Conservation (phyloP, 2,888 invertebrate genomes). For the Anorthoa munda region DNA sequence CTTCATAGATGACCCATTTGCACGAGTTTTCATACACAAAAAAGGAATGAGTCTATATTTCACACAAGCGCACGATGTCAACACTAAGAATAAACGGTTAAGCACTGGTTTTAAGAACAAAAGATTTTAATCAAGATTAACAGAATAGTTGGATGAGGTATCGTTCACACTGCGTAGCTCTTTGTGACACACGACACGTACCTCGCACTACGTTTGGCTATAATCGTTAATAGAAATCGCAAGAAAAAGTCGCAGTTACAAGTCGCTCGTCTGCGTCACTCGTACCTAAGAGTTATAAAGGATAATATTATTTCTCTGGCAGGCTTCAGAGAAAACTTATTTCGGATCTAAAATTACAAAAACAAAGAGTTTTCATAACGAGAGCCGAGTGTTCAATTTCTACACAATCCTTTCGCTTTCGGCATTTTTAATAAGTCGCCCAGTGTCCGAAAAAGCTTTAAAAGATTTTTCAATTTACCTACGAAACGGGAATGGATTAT, state of each 20-base stretch:
- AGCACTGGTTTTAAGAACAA: background rate
- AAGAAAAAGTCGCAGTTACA: background rate
- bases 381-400: conserved; percentile 48
- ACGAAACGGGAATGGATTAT: background rate
- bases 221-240: background rate
- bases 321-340: conserved; percentile 52
- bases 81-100: background rate
- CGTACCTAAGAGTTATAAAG: conserved; percentile 27
- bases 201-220: too few species aligned
- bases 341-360: conserved; percentile 59
- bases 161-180: too few species aligned
- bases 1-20: too few species aligned
- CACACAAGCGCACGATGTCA: too few species aligned
- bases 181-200: too few species aligned
- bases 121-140: background rate
- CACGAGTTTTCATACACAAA: too few species aligned
- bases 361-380: conserved; percentile 58
- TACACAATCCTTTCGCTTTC: conserved; percentile 40
- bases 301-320: conserved; percentile 46
- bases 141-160: too few species aligned
- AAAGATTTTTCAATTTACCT: conserved; percentile 16
- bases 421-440: conserved; percentile 35
- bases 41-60: too few species aligned
- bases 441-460: conserved; percentile 2
- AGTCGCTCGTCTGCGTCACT: background rate